Conservation (phyloP, 2,797 vertebrate genomes). For the Sebastolobus alascanus region DNA sequence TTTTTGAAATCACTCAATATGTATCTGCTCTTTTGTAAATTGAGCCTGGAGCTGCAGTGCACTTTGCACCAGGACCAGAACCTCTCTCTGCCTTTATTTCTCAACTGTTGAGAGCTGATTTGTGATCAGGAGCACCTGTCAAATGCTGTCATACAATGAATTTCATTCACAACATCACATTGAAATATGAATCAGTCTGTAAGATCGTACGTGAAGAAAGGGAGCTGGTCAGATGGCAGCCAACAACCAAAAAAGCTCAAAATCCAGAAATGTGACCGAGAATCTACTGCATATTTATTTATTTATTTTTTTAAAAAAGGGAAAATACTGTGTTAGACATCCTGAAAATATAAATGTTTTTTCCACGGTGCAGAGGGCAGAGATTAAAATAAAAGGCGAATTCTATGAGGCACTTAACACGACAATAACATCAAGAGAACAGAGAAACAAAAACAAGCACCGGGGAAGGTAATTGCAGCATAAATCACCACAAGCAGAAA, state of each 20-base stretch:
- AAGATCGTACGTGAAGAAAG: background rate
- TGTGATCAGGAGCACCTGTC: slow-evolving; percentile 13
- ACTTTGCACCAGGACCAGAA: background rate
- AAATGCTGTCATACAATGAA: slow-evolving; percentile 30
- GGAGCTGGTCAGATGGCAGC: slow-evolving; percentile 1
- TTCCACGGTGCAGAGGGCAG: slow-evolving; percentile 3
- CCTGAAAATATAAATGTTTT: background rate
- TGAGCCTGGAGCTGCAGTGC: slow-evolving; percentile 14
- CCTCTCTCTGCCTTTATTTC: slow-evolving; percentile 19
- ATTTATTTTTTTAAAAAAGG: background rate
- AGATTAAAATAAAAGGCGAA: slow-evolving; percentile 37
- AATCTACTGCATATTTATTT: background rate
- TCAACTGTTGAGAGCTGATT: slow-evolving; percentile 37
- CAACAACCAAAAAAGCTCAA: background rate
- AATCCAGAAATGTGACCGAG: slow-evolving; percentile 6
- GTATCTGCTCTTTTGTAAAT: slow-evolving; percentile 25
- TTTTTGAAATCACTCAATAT: slow-evolving; percentile 32
- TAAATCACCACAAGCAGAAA: slow-evolving; percentile 34
- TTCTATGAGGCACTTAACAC: slow-evolving; percentile 21
- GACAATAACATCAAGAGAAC: slow-evolving; percentile 23
- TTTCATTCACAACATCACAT: slow-evolving; percentile 12
- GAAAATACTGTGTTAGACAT: background rate
- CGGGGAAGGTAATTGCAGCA: slow-evolving; percentile 35
- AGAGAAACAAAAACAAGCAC: slow-evolving; percentile 39
- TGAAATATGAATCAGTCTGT: slow-evolving; percentile 9